phyloP scores from a whole-genome alignment of 2,888 invertebrate species.

The Macaria liturata region DNA sequence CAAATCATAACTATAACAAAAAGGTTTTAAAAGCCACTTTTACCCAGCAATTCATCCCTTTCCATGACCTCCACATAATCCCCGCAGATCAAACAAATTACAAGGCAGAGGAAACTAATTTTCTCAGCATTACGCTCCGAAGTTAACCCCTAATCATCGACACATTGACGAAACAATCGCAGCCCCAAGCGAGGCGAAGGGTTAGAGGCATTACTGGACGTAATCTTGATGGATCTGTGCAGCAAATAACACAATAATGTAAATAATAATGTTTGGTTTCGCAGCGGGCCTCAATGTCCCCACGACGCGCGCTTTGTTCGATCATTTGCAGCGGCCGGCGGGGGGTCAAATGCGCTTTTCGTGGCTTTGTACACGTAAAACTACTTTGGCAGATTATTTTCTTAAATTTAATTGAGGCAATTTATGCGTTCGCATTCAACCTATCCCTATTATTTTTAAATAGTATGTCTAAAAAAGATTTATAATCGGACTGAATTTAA shows the following conservation, averaged over 20 bases:
- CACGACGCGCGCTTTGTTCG: constrained; percentile 22
- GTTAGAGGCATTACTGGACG: constrained; percentile 67
- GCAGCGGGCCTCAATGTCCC: constrained; percentile 27
- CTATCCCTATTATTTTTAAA: too few species aligned
- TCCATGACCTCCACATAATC: constrained; percentile 1
- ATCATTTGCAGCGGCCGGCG: constrained; percentile 27
- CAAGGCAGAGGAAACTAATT: constrained; percentile 46
- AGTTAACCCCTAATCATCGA: constrained; percentile 69
- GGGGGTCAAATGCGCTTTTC: constrained; percentile 37
- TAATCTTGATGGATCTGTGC: constrained; percentile 80
- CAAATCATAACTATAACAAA: too few species aligned
- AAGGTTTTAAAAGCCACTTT: not conserved
- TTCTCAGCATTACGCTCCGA: constrained; percentile 41
- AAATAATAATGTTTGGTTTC: constrained; percentile 49
- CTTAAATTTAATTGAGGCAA: not conserved
- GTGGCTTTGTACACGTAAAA: constrained; percentile 25
- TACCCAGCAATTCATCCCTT: not conserved
- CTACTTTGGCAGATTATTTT: constrained; percentile 16
- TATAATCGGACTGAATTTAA: too few species aligned
- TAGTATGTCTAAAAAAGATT: too few species aligned
- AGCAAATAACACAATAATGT: constrained; percentile 64
- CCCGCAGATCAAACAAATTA: constrained; percentile 16
- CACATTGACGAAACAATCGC: constrained; percentile 74
- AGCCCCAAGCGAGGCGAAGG: constrained; percentile 53
- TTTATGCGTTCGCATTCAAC: not conserved